Percentiles rank a stretch among this genome's conserved stretches.
Conservation (phyloP, 2,888 invertebrate species). For the Tipula unca region DNA sequence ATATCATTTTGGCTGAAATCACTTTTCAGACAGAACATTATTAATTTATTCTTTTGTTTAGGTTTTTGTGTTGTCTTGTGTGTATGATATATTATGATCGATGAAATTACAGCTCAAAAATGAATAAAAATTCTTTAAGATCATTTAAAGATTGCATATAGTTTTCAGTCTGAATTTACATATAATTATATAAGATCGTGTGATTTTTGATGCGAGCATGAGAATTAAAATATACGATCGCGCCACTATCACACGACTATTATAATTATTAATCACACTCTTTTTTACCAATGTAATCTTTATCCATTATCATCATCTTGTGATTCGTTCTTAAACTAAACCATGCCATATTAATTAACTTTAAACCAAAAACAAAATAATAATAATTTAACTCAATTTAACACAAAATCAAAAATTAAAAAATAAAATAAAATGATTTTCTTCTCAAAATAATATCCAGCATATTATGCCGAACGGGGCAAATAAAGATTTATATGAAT, state of each 20-base stretch:
- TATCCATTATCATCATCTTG: neutral
- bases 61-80: neutral
- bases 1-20: neutral
- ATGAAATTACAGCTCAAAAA: neutral
- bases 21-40: neutral
- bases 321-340: neutral
- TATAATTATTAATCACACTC: neutral
- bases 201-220: neutral
- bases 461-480: neutral
- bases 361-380: neutral
- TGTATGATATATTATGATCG: neutral
- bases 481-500: constrained; percentile 14
- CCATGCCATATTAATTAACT: constrained; percentile 8
- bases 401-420: neutral
- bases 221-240: neutral
- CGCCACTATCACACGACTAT: neutral
- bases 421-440: neutral
- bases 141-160: neutral
- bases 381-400: neutral
- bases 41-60: neutral
- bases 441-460: neutral
- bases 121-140: neutral
- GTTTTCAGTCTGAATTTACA: neutral
- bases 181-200: neutral
- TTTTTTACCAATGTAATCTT: neutral